phyloP scores from a whole-genome alignment of 2,797 vertebrate genomes.

The Manis javanica region DNA sequence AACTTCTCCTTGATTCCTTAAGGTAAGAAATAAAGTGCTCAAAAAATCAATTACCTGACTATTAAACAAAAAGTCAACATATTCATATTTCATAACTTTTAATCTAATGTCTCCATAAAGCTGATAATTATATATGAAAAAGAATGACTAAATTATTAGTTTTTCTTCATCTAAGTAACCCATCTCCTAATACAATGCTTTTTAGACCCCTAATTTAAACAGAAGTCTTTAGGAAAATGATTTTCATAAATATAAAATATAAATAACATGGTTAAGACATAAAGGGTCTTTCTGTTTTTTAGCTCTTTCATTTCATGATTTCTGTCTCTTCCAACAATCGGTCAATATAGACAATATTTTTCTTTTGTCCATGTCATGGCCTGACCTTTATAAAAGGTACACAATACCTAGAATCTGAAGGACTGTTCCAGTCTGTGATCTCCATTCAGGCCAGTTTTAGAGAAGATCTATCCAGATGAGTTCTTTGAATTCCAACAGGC shows the following conservation, averaged over 20 bases:
- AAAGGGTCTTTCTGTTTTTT: background rate
- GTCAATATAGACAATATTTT: background rate
- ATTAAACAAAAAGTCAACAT: background rate
- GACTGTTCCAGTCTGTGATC: slow-evolving; percentile 49
- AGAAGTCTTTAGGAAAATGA: background rate
- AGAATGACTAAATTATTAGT: background rate
- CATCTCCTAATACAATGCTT: background rate
- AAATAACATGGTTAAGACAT: background rate
- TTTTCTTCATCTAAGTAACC: background rate
- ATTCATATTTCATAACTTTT: slow-evolving; percentile 38
- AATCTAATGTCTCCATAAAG: background rate
- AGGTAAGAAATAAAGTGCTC: background rate
- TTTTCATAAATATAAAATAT: slow-evolving; percentile 13
- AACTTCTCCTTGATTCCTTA: background rate
- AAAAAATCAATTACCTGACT: background rate
- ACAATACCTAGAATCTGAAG: slow-evolving; percentile 43
- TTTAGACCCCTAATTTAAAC: slow-evolving; percentile 40
- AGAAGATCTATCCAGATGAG: slow-evolving; percentile 52
- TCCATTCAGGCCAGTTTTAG: slow-evolving; percentile 47
- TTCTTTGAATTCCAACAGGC: slow-evolving; percentile 56
- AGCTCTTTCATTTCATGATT: background rate
- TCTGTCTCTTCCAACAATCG: background rate
- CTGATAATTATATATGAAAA: background rate
- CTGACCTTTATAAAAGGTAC: slow-evolving; percentile 44
- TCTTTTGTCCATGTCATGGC: slow-evolving; percentile 36